Evolutionary conservation across 2,888 invertebrate genomes (phyloP), one percentile per base, ranked within the genome.

Genomic region (Cheilosia vernalis): DNA sequence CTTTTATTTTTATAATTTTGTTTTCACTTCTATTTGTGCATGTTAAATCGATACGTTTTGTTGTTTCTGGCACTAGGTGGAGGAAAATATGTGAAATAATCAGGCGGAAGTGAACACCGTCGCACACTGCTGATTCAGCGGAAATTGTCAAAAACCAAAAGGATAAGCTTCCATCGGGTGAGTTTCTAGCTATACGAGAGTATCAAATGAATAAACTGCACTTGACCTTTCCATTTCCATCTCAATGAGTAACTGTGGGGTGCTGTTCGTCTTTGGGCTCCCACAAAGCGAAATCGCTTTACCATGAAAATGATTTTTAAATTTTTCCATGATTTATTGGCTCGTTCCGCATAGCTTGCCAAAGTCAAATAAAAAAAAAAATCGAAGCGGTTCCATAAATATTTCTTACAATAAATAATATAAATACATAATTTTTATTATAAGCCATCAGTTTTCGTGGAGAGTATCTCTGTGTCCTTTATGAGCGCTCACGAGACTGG

Each of bases 31-130:
- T 74, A 37, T 37, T 37, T 37, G 13, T 51, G 47, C 30, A 63
- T 72, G 83, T 64, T 74, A 74, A 80, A 80, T 84, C 74, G 74
- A 84, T 79, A 74, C 56, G 44, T 74, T 69, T 60, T 37, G 42
- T 60, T 80, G 24, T 84, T 69, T 61, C 51, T 78, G 27, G 49
- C 58, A 53, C 33, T 63, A 74, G 80, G 74, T 80, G 74, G 7
- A 24, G 15, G 17, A 73, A 78, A 67, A 24, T 42, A 74, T 84
- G 74, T 80, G 64, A 80, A 76, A 77, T 56, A 72, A 27, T 37
- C 19, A 37, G 15, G 4, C 21, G 27, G 13, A 47, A 69, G 13
- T 27, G 56, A 76, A 4, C 21, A 56, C 10, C 55, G 37, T 64
- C 76, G 63, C 49, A 49, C 21, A 40, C n/a, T 56, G 64, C 76